Evolutionary conservation across 2,113 vertebrate species (phyloP), one percentile per base, ranked within the genome.

Genomic region (Chionis minor): DNA sequence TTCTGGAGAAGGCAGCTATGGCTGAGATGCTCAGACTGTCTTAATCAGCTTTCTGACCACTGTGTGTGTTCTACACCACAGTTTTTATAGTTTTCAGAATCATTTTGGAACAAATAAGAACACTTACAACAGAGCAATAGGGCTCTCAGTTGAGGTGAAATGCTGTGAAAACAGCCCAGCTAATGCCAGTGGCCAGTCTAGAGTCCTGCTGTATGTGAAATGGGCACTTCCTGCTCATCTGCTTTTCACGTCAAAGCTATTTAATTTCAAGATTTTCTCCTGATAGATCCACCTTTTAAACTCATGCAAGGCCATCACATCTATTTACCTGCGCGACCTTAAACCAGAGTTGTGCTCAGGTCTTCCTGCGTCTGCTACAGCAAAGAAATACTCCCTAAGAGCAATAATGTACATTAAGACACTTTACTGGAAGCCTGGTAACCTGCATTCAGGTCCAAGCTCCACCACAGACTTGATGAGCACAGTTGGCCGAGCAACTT

Each of bases 351-450:
- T 66, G 63, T 28, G 4, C 47, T 55, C 26, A 5, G 33, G 13
- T 45, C 21, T 79, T 42, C 45, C 49, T 54, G 45, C 32, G 12
- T 28, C 27, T 83, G 86, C 58, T 14, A 1, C 30, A 32, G 42
- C 7, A 49, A 69, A 58, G 70, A 77, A 92, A 66, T 24, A 12
- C 23, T 15, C 54, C 8, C 8, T 3, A 18, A 32, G 27, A 45
- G 49, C 0, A 0, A 11, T 14, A 9, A 62, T 6, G 12, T 26
- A 14, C 7, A 19, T 1, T 1, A 35, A 42, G 84, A 81, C 26
- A 22, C 12, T 42, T 45, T 6, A 33, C 30, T 56, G 14, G 33
- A 24, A 32, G 22, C 14, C 51, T 9, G 2, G n/a, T 5, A 80
- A 51, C 35, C 61, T 19, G 44, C 52, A 10, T 3, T 38, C 23